Evolutionary conservation across 2,888 invertebrate species (phyloP), one percentile per base, ranked within the genome.

Genomic region (Tinea semifulvella): DNA sequence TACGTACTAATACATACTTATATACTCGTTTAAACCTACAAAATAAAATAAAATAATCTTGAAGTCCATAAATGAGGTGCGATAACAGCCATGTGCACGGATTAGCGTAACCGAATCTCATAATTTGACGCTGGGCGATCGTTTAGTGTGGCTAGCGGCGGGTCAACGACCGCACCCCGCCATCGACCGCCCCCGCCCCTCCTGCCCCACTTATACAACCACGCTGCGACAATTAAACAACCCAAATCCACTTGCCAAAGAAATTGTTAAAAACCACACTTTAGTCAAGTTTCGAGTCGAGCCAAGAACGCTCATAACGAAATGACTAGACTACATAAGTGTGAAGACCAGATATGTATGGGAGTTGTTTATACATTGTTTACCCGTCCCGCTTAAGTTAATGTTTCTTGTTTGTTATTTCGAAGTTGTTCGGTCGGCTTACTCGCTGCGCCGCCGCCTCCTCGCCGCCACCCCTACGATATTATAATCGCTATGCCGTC

Each of bases 341-440:
- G 38, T 38, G 18, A 17, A n/a, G n/a, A 38, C 17, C 18, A 17
- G 18, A 22, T 22, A 22, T 40, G 40, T 40, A 36, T 28, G 36
- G 18, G 36, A 36, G 36, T 40, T 40, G 22, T 40, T 22, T 40
- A 22, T 40, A 22, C 22, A 40, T 40, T 40, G 40, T 40, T 40
- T 40, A 40, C 22, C 40, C 40, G 40, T 22, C 40, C 40, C 40
- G 40, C 40, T 40, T 40, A 40, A 40, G 22, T 40, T 40, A 40
- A 40, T 40, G 40, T 40, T 40, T 40, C 22, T 40, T 40, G 40
- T 40, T 43, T 53, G 51, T 52, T 52, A 48, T 49, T 53, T 47
- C 44, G 47, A 53, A 50, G 47, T 53, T 53, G 31, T 31, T 31
- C 13, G 31, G 31, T 13, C 31, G 31, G 31, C 31, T 31, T 13